Evolutionary conservation across 2,113 vertebrate species (phyloP), one percentile per base, ranked within the genome.

Genomic region (Dryoscopus gambensis): DNA sequence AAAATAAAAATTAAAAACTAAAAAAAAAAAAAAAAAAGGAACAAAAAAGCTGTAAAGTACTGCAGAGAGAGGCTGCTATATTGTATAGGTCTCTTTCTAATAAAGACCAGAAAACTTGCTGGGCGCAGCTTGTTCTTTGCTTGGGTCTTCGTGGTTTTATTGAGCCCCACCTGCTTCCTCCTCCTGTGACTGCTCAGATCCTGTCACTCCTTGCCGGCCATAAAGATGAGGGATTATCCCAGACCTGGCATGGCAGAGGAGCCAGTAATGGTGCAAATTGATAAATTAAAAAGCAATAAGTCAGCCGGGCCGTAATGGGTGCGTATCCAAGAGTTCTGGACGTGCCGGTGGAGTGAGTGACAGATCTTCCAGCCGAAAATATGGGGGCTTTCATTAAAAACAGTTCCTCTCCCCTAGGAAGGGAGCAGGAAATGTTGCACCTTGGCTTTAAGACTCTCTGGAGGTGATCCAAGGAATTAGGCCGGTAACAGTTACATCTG

Each of bases 41-140:
- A 11, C 44, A 68, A 76, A 89, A 92, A 91, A 91, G 87, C 97
- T 98, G 98, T 98, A 98, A 98, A 98, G 98, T 98, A 97, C 98
- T 62, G 87, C 98, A 98, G 98, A 94, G 95, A 96, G 98, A 97
- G 97, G 98, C 97, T 98, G 97, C 98, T 98, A 97, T 98, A 98
- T 98, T 98, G 98, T 98, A 98, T 98, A 97, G 98, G 97, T 99
- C 98, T 98, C 98, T 99, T 99, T 99, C 99, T 98, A 99, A 99
- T 99, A 99, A 99, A 99, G 98, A 98, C 97, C 78, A 97, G 97
- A 98, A 98, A 98, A 94, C 83, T 83, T 68, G 86, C 86, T 96
- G 55, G 35, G 88, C 4, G 1, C 80, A 15, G n/a, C 90, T 91
- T 25, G 35, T 87, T 70, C 87, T 87, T 96, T 40, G 16, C 79